A percentile compares a stretch with the other conserved stretches of the same genome.
These are phyloP conservation scores for Patiria pectinifera DNA, from an alignment of 53 echinoderm and acorn worm genomes.

Conservation along the genomic window DNA sequence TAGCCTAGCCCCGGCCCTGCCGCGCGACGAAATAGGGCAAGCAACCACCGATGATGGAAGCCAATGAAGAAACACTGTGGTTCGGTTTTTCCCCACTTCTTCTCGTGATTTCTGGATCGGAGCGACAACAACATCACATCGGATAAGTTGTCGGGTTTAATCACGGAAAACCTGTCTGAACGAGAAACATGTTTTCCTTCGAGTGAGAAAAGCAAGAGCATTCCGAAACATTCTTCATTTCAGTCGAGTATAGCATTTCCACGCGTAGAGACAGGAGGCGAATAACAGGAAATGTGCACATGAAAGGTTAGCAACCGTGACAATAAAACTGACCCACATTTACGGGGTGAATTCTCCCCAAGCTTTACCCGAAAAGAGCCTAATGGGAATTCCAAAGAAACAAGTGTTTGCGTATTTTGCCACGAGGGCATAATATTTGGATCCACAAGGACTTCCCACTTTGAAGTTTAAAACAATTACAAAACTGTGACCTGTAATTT, in stretches of 20 bases:
- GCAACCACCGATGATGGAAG: constrained; percentile 30
- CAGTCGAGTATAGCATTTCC: background rate
- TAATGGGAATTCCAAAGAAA: background rate
- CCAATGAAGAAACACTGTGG: background rate
- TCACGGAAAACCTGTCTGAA: background rate
- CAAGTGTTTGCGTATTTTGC: too few relatives aligned
- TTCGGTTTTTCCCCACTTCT: background rate
- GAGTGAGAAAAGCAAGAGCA: background rate
- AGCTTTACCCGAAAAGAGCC: background rate
- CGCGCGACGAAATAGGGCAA: background rate
- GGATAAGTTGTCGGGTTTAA: background rate
- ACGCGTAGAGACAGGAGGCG: background rate
- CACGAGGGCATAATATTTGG: too few relatives aligned
- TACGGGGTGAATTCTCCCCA: background rate
- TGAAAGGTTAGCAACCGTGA: background rate
- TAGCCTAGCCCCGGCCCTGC: background rate
- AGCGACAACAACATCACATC: constrained; percentile 5
- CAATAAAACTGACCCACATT: background rate
- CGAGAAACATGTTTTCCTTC: constrained; percentile 5
- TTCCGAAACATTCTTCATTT: background rate
- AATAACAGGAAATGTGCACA: constrained; percentile 19
- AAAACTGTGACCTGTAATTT: too few relatives aligned
- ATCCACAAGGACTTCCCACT: too few relatives aligned
- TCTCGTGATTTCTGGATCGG: background rate
- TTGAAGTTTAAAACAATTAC: too few relatives aligned